Evolutionary conservation across 1,140 invertebrate genomes (phyloP), one percentile per base, ranked within the genome.

Genomic region (Drosophila truncata): DNA sequence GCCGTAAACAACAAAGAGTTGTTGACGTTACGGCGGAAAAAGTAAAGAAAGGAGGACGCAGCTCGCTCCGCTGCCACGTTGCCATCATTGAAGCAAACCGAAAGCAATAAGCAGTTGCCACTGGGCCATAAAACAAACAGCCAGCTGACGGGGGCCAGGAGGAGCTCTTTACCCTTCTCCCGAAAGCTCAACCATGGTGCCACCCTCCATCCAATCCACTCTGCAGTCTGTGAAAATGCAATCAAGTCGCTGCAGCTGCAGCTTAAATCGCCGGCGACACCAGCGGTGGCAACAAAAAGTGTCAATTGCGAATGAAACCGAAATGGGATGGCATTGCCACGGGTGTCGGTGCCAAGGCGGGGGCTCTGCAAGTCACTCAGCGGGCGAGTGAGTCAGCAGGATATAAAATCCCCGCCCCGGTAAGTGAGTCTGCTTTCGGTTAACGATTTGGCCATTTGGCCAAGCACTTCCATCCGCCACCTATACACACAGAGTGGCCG

Each of bases 251-350:
- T 49, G 69, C 35, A 18, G 59, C 65, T 71, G 65, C 67, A 79
- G 77, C 76, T 72, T 59, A 69, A 78, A 78, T 78, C 74, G 77
- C 74, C 33, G 31, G 76, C 75, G 75, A 71, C 75, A 79, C 64
- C 57, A 59, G 42, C 31, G 57, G 13, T 31, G 74, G 42, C 73
- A 78, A 78, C 63, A 78, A 78, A 80, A 80, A 80, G 78, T 80
- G 78, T 80, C 78, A 80, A 80, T 80, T 80, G 78, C 80, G 76
- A 80, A 80, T 80, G 78, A 80, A 80, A 74, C 76, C 78, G 62
- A 80, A 74, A 80, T 67, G 58, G 41, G 58, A 78, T 62, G 60
- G 74, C 35, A 50, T 37, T 42, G 37, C 35, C 16, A 11, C 0
- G 25, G 49, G 23, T 10, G 33, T 6, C 5, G 37, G 13, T 7